phyloP scores from a whole-genome alignment of 2,113 vertebrate genomes.

The Phalacrocorax carbo region DNA sequence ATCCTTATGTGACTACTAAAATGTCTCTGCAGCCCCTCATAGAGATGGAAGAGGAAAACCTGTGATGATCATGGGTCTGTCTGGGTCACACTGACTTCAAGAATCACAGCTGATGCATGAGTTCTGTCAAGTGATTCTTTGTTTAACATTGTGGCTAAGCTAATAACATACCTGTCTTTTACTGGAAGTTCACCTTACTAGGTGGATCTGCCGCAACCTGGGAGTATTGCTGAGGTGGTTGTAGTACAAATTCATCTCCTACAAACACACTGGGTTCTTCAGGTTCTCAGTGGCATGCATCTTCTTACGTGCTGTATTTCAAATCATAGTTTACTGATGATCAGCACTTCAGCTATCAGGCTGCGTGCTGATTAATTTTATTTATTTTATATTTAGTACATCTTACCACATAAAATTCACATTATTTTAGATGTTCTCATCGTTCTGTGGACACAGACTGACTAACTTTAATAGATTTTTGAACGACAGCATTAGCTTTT shows the following conservation, averaged over 20 bases:
- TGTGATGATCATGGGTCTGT: neutral
- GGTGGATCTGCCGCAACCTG: neutral
- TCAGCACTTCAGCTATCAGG: neutral
- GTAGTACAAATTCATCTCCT: neutral
- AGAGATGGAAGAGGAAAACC: neutral
- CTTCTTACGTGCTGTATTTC: neutral
- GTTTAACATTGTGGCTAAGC: neutral
- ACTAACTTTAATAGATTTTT: constrained; percentile 27
- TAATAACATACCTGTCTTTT: neutral
- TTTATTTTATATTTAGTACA: neutral
- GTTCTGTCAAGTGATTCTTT: neutral
- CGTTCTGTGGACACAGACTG: constrained; percentile 17
- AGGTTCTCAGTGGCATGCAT: neutral
- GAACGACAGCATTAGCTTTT: constrained; percentile 17
- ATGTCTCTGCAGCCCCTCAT: neutral
- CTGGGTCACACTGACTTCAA: neutral
- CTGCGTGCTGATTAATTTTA: neutral
- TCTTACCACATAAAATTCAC: constrained; percentile 1
- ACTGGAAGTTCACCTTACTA: neutral
- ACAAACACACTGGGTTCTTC: neutral
- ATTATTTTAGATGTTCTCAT: constrained; percentile 17
- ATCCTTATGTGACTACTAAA: neutral
- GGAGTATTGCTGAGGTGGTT: neutral
- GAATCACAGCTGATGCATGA: neutral
- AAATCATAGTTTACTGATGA: neutral